Evolutionary conservation across 2,888 invertebrate genomes (phyloP).

Genomic region (Lumbricus terrestris): DNA sequence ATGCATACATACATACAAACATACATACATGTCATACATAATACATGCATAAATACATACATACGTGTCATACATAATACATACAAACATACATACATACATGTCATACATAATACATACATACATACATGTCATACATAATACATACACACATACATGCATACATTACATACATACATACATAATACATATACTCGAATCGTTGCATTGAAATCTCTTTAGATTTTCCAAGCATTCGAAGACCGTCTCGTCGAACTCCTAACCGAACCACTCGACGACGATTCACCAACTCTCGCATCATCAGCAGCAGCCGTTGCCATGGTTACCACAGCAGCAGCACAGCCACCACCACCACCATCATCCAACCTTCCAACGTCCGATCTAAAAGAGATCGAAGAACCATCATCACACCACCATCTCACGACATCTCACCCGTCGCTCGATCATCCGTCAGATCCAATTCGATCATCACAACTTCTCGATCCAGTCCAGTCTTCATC

Average conservation of each 20-base stretch:
- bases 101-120: too few species aligned
- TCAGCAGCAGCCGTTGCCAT: not conserved
- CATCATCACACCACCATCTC: not conserved
- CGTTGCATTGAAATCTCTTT: not conserved
- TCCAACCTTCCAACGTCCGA: not conserved
- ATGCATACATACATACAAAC: too few species aligned
- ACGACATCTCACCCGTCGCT: not conserved
- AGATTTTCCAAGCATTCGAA: not conserved
- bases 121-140: too few species aligned
- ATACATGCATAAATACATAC: too few species aligned
- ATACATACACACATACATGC: too few species aligned
- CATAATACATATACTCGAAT: not conserved
- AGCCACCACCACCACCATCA: not conserved
- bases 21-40: too few species aligned
- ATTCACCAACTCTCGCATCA: not conserved
- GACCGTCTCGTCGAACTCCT: not conserved
- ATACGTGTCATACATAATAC: too few species aligned
- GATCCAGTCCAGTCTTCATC: not conserved
- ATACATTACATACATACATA: too few species aligned
- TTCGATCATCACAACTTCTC: not conserved
- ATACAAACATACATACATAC: too few species aligned
- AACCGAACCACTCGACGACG: not conserved
- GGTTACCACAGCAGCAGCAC: not conserved
- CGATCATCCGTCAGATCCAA: not conserved
- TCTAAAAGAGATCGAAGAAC: not conserved